Evolutionary conservation across 92 coral and sea anemone genomes (phyloP), one percentile per base, ranked within the genome.

Genomic region (Meandrina meandrites): DNA sequence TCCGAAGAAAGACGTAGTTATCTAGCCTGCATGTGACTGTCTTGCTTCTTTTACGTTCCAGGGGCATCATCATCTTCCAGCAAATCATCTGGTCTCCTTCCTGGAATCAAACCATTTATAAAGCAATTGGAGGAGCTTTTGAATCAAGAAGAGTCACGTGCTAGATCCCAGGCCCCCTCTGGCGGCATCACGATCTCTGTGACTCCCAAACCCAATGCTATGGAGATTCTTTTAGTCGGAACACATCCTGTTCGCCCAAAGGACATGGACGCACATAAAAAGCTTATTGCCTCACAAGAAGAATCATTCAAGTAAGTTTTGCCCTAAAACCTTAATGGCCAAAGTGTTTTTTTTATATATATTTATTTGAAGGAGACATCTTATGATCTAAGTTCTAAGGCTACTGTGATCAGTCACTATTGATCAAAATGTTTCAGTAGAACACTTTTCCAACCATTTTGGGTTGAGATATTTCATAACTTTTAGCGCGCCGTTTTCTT

Each of bases 171-270:
- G 77, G 31, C 68, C 79, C 58, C 84, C 5, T 37, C 79, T 32
- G 85, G 74, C 40, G 84, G 79, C 54, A 79, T 86, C 70, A 32
- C 81, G 11, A 72, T 81, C 66, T 79, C 85, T 24, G 67, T 85
- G 27, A 81, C 91, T 24, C 47, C 88, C 8, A 73, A 84, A 48
- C 84, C 94, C 19, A 94, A 88, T 45, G 79, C 93, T 19, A 66
- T 93, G 69, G 98, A 94, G 28, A 34, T 80, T 21, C 88, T 92
- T 76, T 90, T 95, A 58, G 68, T 89, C 17, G 96, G 96, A 22
- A 84, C 86, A 0, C 90, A 88, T 19, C 96, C 97, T 14, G 48
- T 97, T 31, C 67, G 87, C 40, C 91, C 90, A 14, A 86, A 92
- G 83, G 81, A 91, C 66, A 86, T 93, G 88, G 91, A 93, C 4